phyloP scores from a whole-genome alignment of 1,140 invertebrate genomes.

The Hylaeus anthracinus region DNA sequence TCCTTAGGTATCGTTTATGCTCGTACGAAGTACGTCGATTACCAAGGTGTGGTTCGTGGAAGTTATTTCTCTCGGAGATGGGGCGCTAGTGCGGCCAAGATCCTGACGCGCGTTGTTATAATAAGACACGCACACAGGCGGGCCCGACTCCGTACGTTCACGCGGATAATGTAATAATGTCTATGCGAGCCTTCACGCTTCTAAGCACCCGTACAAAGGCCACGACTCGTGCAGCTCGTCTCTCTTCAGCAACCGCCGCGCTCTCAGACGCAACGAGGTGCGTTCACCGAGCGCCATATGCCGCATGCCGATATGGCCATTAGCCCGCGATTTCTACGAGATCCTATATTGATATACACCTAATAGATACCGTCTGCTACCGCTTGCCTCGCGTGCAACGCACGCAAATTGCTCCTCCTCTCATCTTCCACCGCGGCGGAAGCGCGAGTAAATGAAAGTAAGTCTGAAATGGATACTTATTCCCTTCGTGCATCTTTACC shows the following conservation, averaged over 20 bases:
- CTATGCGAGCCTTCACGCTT: constrained; percentile 63
- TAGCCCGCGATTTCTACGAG: constrained; percentile 70
- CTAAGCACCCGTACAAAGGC: constrained; percentile 64
- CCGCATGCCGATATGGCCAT: constrained; percentile 70
- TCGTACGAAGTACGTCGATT: constrained; percentile 37
- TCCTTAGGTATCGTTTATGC: constrained; percentile 19
- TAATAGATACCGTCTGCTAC: constrained; percentile 73
- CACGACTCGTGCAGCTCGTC: constrained; percentile 54
- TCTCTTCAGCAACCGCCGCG: not conserved
- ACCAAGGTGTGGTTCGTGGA: constrained; percentile 40
- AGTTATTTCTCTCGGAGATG: constrained; percentile 29
- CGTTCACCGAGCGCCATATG: constrained; percentile 60
- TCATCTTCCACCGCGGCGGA: not conserved
- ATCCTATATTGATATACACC: constrained; percentile 74
- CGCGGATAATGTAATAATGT: constrained; percentile 65
- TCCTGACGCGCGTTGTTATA: constrained; percentile 21
- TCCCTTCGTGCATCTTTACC: too few species aligned
- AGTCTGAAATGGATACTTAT: too few species aligned
- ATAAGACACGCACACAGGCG: constrained; percentile 30
- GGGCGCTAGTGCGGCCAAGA: not conserved
- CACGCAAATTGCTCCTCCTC: constrained; percentile 58
- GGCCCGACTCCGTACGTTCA: constrained; percentile 7
- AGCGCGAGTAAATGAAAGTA: too few species aligned
- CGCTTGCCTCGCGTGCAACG: constrained; percentile 55
- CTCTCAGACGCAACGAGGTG: constrained; percentile 48